Evolutionary conservation across 1,140 invertebrate species (phyloP).

Genomic region (Drosophila tristis): DNA sequence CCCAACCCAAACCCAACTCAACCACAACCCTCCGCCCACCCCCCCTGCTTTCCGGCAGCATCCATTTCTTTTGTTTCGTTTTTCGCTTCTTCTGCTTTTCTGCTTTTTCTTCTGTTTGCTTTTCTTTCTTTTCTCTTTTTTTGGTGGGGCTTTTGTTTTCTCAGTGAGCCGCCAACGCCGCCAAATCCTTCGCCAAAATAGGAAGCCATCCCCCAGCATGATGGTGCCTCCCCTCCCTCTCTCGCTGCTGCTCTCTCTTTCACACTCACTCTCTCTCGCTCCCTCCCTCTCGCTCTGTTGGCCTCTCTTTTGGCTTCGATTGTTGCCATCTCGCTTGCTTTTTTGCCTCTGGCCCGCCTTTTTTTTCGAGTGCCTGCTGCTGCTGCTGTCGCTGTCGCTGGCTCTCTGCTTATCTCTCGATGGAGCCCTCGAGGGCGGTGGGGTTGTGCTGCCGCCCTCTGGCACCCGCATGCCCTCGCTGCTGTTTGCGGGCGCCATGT

Average conservation of each 20-base stretch:
- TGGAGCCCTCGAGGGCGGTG: slow-evolving; percentile 25
- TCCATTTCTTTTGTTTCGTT: slow-evolving; percentile 62
- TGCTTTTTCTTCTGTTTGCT: slow-evolving; percentile 2
- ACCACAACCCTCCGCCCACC: not conserved
- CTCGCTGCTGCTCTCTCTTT: slow-evolving; percentile 12
- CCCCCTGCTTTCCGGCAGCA: slow-evolving; percentile 36
- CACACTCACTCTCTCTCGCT: slow-evolving; percentile 5
- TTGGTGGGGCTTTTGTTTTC: slow-evolving; percentile 61
- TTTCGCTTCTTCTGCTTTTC: slow-evolving; percentile 22
- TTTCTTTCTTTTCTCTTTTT: slow-evolving; percentile 7
- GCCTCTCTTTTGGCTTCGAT: slow-evolving; percentile 38
- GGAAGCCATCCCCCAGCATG: slow-evolving; percentile 15
- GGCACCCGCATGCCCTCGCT: slow-evolving; percentile 1
- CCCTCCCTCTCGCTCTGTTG: slow-evolving; percentile 28
- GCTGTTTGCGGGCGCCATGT: slow-evolving; percentile 28
- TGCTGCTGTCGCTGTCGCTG: slow-evolving; percentile 40
- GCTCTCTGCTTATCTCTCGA: slow-evolving; percentile 53
- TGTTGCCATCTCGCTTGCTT: slow-evolving; percentile 56
- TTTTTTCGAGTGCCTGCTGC: slow-evolving; percentile 24
- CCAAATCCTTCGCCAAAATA: slow-evolving; percentile 64
- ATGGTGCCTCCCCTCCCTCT: not conserved
- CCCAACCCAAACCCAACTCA: slow-evolving; percentile 11
- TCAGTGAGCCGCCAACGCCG: slow-evolving; percentile 72
- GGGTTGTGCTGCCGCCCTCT: slow-evolving; percentile 30
- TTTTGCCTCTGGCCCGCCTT: slow-evolving; percentile 51